Evolutionary conservation across 1,140 invertebrate species (phyloP).

Genomic region (Brachionus koreanus): DNA sequence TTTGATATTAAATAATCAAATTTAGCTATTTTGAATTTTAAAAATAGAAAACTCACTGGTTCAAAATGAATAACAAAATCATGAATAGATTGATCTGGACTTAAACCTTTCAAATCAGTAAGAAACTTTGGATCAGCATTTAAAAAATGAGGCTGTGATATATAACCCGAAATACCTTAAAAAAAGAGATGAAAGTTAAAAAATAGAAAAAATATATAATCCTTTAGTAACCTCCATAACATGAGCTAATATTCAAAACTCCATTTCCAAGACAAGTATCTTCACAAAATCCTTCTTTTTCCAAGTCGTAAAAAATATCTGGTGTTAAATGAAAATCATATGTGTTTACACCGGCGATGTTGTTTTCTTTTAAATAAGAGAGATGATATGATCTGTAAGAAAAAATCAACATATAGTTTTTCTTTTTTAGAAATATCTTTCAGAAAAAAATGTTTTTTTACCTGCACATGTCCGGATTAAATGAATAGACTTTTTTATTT

Average conservation of each 20-base stretch:
- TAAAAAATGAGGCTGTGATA: constrained; percentile 43
- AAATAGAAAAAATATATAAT: not conserved
- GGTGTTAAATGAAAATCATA: constrained; percentile 42
- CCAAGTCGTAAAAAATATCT: constrained; percentile 1
- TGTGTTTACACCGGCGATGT: not conserved
- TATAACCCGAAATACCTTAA: not conserved
- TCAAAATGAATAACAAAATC: constrained; percentile 41
- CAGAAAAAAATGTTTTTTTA: not conserved
- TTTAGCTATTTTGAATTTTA: not conserved
- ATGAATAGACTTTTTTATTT: constrained; percentile 1
- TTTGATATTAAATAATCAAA: not conserved
- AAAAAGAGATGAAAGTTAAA: not conserved
- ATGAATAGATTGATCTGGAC: not conserved
- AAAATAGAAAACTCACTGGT: not conserved
- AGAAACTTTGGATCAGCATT: constrained; percentile 34
- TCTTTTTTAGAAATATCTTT: not conserved
- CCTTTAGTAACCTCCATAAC: constrained; percentile 19
- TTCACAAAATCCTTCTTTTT: constrained; percentile 30
- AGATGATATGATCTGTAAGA: constrained; percentile 31
- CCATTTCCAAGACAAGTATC: constrained; percentile 24
- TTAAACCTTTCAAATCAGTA: not conserved
- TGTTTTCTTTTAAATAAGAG: not conserved
- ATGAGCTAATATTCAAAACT: constrained; percentile 26
- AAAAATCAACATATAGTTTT: too few species aligned
- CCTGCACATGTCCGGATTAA: constrained; percentile 39